These are phyloP conservation scores for Sinodicranocentrus sp. DNA, from an alignment of 2,888 invertebrate genomes.

Conservation along the genomic window DNA sequence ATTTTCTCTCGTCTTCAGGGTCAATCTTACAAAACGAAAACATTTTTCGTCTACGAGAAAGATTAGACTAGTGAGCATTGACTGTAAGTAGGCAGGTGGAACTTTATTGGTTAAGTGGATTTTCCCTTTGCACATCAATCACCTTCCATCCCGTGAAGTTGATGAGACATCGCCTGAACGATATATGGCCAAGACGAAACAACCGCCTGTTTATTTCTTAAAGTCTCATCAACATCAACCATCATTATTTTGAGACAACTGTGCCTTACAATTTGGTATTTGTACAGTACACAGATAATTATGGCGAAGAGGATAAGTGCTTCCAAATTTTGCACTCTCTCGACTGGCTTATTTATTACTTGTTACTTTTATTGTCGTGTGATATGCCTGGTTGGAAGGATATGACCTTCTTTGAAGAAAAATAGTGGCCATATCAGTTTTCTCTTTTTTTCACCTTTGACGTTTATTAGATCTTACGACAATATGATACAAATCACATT, in stretches of 20 bases:
- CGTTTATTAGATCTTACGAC: constrained; percentile 8
- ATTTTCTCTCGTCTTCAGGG: constrained; percentile 13
- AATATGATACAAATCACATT: constrained; percentile 5
- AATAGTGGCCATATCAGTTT: background rate
- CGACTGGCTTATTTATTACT: background rate
- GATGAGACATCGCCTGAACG: constrained; percentile 39
- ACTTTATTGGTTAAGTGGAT: constrained; percentile 36
- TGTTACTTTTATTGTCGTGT: constrained; percentile 7
- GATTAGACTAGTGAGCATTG: background rate
- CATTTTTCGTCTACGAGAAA: background rate
- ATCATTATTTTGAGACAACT: constrained; percentile 42
- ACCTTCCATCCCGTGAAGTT: constrained; percentile 19
- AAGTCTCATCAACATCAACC: constrained; percentile 1
- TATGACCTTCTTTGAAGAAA: background rate
- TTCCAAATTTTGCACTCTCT: constrained; percentile 5
- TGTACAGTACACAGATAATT: background rate
- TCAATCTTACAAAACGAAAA: background rate
- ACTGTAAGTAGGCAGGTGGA: constrained; percentile 19
- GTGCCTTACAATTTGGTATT: background rate
- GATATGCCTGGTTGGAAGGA: constrained; percentile 15
- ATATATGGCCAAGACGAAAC: constrained; percentile 28
- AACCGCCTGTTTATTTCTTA: constrained; percentile 7
- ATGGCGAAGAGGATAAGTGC: background rate
- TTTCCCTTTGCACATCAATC: constrained; percentile 55
- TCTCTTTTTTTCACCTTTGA: constrained; percentile 2